These are phyloP conservation scores for Asarcornis scutulata DNA, from an alignment of 2,113 vertebrate species.

Conservation along the genomic window DNA sequence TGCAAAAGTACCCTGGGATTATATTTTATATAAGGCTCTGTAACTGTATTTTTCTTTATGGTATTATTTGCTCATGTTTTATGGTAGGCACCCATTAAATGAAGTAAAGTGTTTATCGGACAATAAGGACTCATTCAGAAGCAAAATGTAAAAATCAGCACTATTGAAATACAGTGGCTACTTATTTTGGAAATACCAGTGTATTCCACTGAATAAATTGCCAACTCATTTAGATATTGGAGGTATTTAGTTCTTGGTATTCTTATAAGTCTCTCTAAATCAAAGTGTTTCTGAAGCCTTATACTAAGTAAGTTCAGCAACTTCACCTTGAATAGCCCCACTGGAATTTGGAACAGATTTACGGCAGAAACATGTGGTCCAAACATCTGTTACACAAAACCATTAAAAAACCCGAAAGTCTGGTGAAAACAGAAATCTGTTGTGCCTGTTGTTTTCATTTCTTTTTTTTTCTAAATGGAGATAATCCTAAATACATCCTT, in stretches of 20 bases:
- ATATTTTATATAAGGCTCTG: background rate
- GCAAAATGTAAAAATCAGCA: background rate
- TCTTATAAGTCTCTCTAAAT: background rate
- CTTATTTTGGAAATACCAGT: background rate
- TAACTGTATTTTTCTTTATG: background rate
- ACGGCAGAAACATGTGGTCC: constrained; percentile 6
- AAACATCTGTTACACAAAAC: constrained; percentile 14
- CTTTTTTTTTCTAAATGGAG: background rate
- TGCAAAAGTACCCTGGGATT: background rate
- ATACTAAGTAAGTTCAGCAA: background rate
- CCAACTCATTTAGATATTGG: background rate
- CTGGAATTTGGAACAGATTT: constrained; percentile 45
- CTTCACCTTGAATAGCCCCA: constrained; percentile 35
- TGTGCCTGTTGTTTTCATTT: background rate
- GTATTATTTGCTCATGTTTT: background rate
- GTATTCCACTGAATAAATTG: background rate
- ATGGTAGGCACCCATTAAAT: background rate
- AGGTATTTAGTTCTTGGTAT: background rate
- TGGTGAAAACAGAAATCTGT: background rate
- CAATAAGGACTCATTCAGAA: background rate
- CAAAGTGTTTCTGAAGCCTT: background rate
- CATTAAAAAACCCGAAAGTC: background rate
- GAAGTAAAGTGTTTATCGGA: background rate
- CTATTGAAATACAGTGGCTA: background rate
- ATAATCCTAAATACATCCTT: background rate